Base-by-base conservation (phyloP, 2,113 vertebrate genomes). In the Pleuronectes platessa region DNA sequence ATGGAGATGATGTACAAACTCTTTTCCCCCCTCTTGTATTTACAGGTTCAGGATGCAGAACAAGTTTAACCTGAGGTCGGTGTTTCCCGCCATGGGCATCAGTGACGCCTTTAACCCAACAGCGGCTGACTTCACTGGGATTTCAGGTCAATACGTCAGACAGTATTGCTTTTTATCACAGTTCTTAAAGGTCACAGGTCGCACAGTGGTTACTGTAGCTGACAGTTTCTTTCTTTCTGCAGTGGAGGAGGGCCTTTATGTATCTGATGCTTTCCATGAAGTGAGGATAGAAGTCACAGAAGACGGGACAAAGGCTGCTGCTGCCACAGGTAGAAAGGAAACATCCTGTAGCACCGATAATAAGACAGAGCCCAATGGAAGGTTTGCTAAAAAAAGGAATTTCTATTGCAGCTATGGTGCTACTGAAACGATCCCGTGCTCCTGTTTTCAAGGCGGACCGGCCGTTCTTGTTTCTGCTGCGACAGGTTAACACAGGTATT, bases 371-470 rank as follows among this genome's bases (percentile, higher is more conserved):
- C 5, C 1, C 3, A 27, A 59, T 17, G 17, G 45, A 49, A 15
- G 23, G 4, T 9, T 31, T 58, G 20, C 18, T 60, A 13, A 55
- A 35, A 35, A 31, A 2, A 13, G 0, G 7, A 4, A 31, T 23
- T 69, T 31, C 9, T 71, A 24, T 73, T 82, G 58, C 88, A 98
- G 97, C 94, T 35, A 96, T 98, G 94, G 86, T 97, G 67, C 89
- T 97, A 53, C 91, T 97, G 51, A 98, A 97, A 92, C 92, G 97
- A 86, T 97, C 96, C 37, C 91, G 95, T 23, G 93, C 93, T 6
- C 94, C 96, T 1, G 80, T 96, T 74, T 97, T 98, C 85, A 98
- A 97, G 92, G 97, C 95, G 15, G 95, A 98, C 75, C 89, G 94
- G 15, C 96, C 97, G 18, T 98, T 97, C 89, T 78, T 93, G 27